Evolutionary conservation across 2,797 vertebrate genomes (phyloP).

Genomic region (Sebastes minor): DNA sequence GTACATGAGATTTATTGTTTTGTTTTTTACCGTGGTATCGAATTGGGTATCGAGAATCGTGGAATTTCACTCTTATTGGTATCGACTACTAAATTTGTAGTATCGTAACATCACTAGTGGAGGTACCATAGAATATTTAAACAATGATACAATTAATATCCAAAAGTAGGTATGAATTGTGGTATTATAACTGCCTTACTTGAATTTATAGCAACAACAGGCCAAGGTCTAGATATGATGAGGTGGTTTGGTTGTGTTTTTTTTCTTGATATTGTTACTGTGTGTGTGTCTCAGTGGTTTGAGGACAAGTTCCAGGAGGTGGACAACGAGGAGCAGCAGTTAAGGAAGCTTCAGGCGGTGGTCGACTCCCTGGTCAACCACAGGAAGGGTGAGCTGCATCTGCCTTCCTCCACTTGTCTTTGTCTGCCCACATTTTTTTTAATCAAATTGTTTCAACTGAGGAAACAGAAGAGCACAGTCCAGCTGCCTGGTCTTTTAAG

Average conservation of each 20-base stretch:
- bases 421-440: neutral
- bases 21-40: neutral
- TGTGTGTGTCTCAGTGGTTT: slow-evolving; percentile 88
- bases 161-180: neutral
- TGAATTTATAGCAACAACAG: neutral
- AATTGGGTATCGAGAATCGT: neutral
- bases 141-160: neutral
- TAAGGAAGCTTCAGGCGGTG: slow-evolving; percentile 90
- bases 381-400: slow-evolving; percentile 89
- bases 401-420: neutral
- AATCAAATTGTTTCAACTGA: neutral
- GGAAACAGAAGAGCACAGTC: neutral
- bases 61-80: neutral
- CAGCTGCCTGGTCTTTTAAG: neutral
- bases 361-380: slow-evolving; percentile 93
- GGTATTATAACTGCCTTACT: neutral
- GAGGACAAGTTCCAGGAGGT: slow-evolving; percentile 97
- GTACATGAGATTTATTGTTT: no score
- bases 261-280: neutral
- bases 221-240: neutral
- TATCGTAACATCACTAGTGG: fast-evolving
- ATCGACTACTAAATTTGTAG: neutral
- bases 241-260: neutral
- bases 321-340: slow-evolving; percentile 93
- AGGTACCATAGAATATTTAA: neutral